Evolutionary conservation across 2,113 vertebrate species (phyloP), one percentile per base, ranked within the genome.

Genomic region (Halcyon senegalensis): DNA sequence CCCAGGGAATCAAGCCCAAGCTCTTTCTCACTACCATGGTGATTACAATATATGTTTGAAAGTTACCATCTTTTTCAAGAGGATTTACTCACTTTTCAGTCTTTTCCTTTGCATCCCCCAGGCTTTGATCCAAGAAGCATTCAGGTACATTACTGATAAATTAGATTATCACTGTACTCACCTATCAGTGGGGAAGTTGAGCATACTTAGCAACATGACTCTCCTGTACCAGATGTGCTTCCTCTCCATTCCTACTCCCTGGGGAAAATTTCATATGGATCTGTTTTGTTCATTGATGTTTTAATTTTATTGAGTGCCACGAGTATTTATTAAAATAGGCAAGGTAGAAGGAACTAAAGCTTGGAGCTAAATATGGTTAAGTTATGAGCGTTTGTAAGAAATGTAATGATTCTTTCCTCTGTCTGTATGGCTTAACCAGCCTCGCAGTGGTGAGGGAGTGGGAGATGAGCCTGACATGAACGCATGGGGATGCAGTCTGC

Each of bases 51-150:
- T 5, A 70, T 31, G 60, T 78, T 78, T 94, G 92, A 95, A 91
- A 92, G 78, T 50, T 93, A 72, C 73, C 68, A 33, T 75, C 35
- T 93, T 90, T 94, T 84, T 81, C 39, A n/a, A 82, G 69, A 27
- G n/a, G 37, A 67, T 53, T 94, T 81, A 90, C 48, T 96, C 84
- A 56, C 44, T 97, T 97, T 96, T 93, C 59, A 74, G 89, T 53
- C 51, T 86, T 95, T 95, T 81, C 76, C 94, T 90, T 74, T 87
- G 75, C 80, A 64, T 79, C 77, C 23, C n/a, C 68, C 84, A 90
- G 88, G 77, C 84, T 94, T 84, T 87, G 73, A 59, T 84, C 66
- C 84, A 84, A 76, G 73, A 31, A 90, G 15, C 48, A 28, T 58
- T 79, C 77, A 94, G 92, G 87, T 95, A 50, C 10, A 0, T 37